phyloP scores from a whole-genome alignment of 30 jellyfish, hydroid and myxozoan species.

The Aurelia coerulea region DNA sequence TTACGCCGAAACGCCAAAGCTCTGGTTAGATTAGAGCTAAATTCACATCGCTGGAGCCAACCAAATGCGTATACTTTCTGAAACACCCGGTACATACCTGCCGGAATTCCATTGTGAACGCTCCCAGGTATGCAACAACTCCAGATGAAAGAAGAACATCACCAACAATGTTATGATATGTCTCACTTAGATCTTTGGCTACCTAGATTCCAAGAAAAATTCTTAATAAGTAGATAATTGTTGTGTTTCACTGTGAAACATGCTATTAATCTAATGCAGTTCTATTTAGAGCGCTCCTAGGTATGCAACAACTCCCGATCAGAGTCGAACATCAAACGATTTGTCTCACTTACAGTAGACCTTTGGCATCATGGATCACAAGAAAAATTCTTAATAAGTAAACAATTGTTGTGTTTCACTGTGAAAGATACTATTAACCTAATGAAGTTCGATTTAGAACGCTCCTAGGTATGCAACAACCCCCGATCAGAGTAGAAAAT shows the following conservation, averaged over 20 bases:
- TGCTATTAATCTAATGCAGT: constrained; percentile 36
- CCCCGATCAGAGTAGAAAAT: constrained; percentile 65
- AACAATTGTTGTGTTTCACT: too few species aligned
- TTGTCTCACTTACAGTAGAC: constrained; percentile 60
- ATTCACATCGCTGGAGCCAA: too few species aligned
- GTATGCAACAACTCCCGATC: constrained; percentile 72
- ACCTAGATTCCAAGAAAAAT: constrained; percentile 13
- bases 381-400: not conserved
- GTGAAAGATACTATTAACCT: not conserved
- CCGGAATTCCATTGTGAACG: constrained; percentile 70
- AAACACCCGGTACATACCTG: constrained; percentile 27
- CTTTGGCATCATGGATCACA: constrained; percentile 33
- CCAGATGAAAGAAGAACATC: constrained; percentile 76
- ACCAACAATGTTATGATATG: constrained; percentile 72
- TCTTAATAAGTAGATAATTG: not conserved
- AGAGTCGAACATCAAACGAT: constrained; percentile 56
- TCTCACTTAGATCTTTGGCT: constrained; percentile 57
- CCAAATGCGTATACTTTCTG: too few species aligned
- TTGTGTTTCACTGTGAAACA: too few species aligned
- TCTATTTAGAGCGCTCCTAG: constrained; percentile 68
- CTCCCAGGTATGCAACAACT: constrained; percentile 76
- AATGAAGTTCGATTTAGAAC: constrained; percentile 52
- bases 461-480: constrained; percentile 79
- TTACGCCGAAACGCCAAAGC: too few species aligned
- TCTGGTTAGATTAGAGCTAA: too few species aligned